Base-by-base conservation (phyloP, 1,140 invertebrate genomes). In the Melipona quadrifasciata region DNA sequence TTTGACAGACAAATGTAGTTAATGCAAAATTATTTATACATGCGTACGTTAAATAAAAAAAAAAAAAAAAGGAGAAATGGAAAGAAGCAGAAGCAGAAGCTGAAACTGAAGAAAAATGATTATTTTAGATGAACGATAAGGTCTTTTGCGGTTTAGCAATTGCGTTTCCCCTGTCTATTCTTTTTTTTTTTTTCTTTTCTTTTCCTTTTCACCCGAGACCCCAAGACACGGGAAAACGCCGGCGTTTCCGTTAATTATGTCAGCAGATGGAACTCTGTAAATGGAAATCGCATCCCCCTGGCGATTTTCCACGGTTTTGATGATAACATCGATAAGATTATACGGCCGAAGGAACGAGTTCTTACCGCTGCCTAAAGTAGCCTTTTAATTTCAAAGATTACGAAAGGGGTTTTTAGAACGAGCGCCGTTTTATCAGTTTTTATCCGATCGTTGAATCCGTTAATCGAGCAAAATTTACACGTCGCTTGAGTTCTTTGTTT, bases 191-290 rank as follows among this genome's bases (percentile, higher is more conserved):
- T 0, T 4, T 2, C 6, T 2, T 70, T 16, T 70, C 21, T 17
- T 14, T 70, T 16, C 16, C 71, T 1, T 27, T 74, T 74, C 27
- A 31, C 55, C 14, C n/a, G 12, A 55, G 53, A 31, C 71, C n/a
- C 47, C 0, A 12, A 10, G 19, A 31, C 47, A 12, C 47, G 17
- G 24, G 31, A 51, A 72, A 72, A 72, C 27, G 72, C 11, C 11
- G 51, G 8, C 11, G 72, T 19, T 55, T 55, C 19, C 24, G 72
- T 53, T 74, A 74, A 74, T 74, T 74, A 74, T 74, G 51, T 21
- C 51, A 74, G 72, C 72, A 74, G 72, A 74, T 47, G 72, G 72
- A 55, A 74, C 72, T 74, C 19, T n/a, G 47, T 74, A 74, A 74
- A 74, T 55, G 72, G 34, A 55, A 74, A 74, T 74, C 27, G 72